Percentiles rank a stretch among this genome's conserved stretches.
Evolutionary conservation across 2,888 invertebrate species (phyloP).

Genomic region (Catonia carolina): DNA sequence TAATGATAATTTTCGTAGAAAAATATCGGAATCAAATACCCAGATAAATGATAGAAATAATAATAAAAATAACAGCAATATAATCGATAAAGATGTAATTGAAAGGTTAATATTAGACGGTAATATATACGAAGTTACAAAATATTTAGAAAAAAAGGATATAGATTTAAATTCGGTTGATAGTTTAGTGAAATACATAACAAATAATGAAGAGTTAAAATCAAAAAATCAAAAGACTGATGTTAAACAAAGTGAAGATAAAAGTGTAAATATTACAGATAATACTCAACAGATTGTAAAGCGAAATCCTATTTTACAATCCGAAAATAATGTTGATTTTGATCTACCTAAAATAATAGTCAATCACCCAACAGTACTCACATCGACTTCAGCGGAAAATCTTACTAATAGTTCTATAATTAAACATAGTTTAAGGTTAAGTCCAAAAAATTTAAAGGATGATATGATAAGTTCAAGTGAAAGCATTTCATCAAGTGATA

Average conservation of each 20-base stretch:
- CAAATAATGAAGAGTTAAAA: neutral
- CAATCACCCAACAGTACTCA: too few species aligned
- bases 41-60: neutral
- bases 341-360: too few species aligned
- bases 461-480: neutral
- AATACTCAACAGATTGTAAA: too few species aligned
- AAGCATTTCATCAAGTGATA: conserved; percentile 2
- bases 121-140: conserved; percentile 19
- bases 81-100: conserved; percentile 11
- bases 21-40: neutral
- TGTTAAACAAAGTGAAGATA: conserved; percentile 3
- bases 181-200: neutral
- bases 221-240: neutral
- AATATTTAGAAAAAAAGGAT: conserved; percentile 10
- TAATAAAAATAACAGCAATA: neutral
- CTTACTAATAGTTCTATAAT: too few species aligned
- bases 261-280: neutral
- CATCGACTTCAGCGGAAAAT: too few species aligned
- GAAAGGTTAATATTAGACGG: conserved; percentile 23
- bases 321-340: too few species aligned
- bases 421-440: too few species aligned
- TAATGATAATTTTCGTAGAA: neutral
- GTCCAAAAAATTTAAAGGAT: too few species aligned
- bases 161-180: neutral
- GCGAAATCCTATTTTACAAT: neutral